Evolutionary conservation across 2,113 vertebrate genomes (phyloP).

Genomic region (Myrmophylax atrothorax): DNA sequence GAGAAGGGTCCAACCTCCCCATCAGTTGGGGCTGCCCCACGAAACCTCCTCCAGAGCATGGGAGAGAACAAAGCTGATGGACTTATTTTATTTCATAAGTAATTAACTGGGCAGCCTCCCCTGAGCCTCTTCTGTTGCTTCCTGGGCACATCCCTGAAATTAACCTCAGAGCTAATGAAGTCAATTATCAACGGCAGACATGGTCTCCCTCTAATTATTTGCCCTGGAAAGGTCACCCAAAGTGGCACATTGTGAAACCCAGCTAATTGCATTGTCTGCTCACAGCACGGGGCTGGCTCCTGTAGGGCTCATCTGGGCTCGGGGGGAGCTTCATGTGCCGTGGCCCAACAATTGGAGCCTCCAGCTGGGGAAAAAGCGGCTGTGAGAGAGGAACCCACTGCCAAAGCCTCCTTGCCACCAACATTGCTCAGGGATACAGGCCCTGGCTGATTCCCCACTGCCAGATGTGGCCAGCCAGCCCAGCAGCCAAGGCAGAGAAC

Average conservation of each 20-base stretch:
- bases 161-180: slow-evolving; percentile 70
- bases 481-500: slow-evolving; percentile 5
- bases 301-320: fast-evolving
- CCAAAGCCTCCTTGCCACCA: slow-evolving; percentile 36
- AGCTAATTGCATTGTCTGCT: slow-evolving; percentile 59
- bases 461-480: slow-evolving; percentile 32
- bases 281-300: not conserved
- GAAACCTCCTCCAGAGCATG: fast-evolving
- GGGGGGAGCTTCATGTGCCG: not conserved
- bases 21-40: fast-evolving
- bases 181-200: slow-evolving; percentile 64
- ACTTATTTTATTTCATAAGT: slow-evolving; percentile 58
- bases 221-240: slow-evolving; percentile 60
- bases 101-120: slow-evolving; percentile 62
- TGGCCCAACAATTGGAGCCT: slow-evolving; percentile 1
- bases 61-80: fast-evolving
- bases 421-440: not conserved
- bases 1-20: not conserved
- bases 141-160: slow-evolving; percentile 46
- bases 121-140: not conserved
- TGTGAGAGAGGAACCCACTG: not conserved
- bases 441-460: not conserved
- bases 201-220: slow-evolving; percentile 64
- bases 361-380: not conserved
- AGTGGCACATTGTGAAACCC: not conserved